A percentile compares a stretch with the other conserved stretches of the same genome.
These are phyloP conservation scores for Cerceris ruficornis DNA, from an alignment of 2,888 invertebrate genomes.

Conservation along the genomic window DNA sequence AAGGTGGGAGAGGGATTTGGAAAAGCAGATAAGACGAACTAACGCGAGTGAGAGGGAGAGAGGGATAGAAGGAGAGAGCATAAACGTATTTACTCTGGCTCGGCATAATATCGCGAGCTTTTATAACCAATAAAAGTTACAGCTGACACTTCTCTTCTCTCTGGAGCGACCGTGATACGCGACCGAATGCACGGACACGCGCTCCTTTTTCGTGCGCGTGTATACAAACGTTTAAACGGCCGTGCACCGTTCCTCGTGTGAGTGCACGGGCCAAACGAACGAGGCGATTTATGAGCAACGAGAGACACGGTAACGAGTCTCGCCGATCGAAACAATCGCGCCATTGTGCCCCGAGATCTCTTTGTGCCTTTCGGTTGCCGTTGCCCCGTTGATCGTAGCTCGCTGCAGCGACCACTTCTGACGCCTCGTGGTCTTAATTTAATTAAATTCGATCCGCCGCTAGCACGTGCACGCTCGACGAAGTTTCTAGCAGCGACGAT, in stretches of 20 bases:
- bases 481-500: conserved; percentile 12
- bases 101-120: conserved; percentile 76
- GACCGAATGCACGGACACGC: conserved; percentile 57
- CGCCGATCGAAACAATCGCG: conserved; percentile 59
- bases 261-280: conserved; percentile 34
- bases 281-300: conserved; percentile 66
- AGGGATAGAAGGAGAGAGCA: conserved; percentile 44
- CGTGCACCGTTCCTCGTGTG: background rate
- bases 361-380: conserved; percentile 40
- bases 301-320: conserved; percentile 64
- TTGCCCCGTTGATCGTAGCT: conserved; percentile 16
- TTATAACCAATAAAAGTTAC: conserved; percentile 80
- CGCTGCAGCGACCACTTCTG: conserved; percentile 29
- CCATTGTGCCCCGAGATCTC: conserved; percentile 56
- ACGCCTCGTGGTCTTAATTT: conserved; percentile 52
- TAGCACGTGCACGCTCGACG: conserved; percentile 18
- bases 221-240: background rate
- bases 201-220: conserved; percentile 25
- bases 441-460: conserved; percentile 50
- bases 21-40: background rate
- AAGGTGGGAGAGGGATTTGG: conserved; percentile 10
- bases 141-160: conserved; percentile 75
- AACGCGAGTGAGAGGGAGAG: conserved; percentile 14
- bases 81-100: conserved; percentile 77
- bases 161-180: conserved; percentile 64